A percentile compares a stretch with the other conserved stretches of the same genome.
These are phyloP conservation scores for Myiothlypis coronata DNA, from an alignment of 2,797 vertebrate species.

Conservation along the genomic window DNA sequence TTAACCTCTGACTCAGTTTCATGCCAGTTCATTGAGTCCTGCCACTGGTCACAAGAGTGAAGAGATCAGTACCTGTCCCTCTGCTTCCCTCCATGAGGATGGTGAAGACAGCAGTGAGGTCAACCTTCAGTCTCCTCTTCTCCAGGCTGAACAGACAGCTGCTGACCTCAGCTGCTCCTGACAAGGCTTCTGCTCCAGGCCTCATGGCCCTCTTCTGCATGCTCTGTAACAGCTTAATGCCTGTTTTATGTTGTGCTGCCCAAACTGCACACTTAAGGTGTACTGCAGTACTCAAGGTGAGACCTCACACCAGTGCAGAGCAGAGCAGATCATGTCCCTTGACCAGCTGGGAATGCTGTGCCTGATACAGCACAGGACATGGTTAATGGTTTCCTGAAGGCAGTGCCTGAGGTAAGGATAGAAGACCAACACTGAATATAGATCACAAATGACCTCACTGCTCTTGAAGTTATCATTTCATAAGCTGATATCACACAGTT, in stretches of 20 bases:
- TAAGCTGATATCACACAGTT: background rate
- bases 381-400: background rate
- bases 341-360: background rate
- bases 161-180: background rate
- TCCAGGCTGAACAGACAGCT: background rate
- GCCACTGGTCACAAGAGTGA: background rate
- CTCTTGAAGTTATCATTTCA: rapidly evolving
- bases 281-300: background rate
- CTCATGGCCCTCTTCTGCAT: background rate
- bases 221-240: background rate
- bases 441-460: background rate
- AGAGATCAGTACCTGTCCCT: background rate
- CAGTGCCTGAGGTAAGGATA: background rate
- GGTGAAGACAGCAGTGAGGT: background rate
- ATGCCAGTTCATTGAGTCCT: background rate
- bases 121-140: background rate
- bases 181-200: background rate
- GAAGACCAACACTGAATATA: background rate
- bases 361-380: background rate
- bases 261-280: background rate
- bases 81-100: background rate
- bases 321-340: background rate
- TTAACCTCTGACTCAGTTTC: background rate
- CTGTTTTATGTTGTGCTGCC: background rate
- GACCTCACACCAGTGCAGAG: background rate